Percentiles rank a stretch among this genome's conserved stretches.
phyloP scores from a whole-genome alignment of 2,113 vertebrate genomes.

The Myiozetetes cayanensis region DNA sequence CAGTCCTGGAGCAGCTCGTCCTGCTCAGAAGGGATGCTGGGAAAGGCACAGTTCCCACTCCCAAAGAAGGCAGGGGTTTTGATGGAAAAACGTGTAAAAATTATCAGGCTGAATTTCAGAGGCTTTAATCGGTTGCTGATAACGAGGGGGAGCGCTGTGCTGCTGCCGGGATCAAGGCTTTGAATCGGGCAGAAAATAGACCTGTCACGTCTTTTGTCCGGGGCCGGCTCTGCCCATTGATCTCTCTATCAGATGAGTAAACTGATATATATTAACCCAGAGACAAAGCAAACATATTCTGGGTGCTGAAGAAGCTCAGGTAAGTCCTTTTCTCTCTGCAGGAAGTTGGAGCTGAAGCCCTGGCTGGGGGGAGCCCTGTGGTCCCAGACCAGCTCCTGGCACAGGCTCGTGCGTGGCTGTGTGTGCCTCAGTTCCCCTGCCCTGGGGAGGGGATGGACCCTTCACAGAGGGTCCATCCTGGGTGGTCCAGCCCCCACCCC shows the following conservation, averaged over 20 bases:
- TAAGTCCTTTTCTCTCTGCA: not conserved
- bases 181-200: not conserved
- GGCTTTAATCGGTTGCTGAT: not conserved
- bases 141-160: fast-evolving
- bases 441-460: too few relatives aligned
- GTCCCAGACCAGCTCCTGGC: not conserved
- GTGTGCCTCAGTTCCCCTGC: not conserved
- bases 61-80: not conserved
- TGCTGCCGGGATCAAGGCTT: not conserved
- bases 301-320: not conserved
- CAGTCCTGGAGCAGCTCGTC: fast-evolving
- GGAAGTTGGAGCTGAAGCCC: not conserved
- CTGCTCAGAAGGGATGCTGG: not conserved
- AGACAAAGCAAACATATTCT: not conserved
- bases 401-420: fast-evolving
- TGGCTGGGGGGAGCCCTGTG: not conserved
- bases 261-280: not conserved
- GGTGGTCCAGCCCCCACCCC: not conserved
- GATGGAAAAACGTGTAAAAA: not conserved
- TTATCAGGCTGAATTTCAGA: not conserved
- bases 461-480: fast-evolving
- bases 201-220: not conserved
- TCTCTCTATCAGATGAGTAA: constrained; percentile 23
- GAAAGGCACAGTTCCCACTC: not conserved
- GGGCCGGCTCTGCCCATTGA: constrained; percentile 10